These are phyloP conservation scores for Tenthredo notha DNA, from an alignment of 2,888 invertebrate species.

Conservation along the genomic window DNA sequence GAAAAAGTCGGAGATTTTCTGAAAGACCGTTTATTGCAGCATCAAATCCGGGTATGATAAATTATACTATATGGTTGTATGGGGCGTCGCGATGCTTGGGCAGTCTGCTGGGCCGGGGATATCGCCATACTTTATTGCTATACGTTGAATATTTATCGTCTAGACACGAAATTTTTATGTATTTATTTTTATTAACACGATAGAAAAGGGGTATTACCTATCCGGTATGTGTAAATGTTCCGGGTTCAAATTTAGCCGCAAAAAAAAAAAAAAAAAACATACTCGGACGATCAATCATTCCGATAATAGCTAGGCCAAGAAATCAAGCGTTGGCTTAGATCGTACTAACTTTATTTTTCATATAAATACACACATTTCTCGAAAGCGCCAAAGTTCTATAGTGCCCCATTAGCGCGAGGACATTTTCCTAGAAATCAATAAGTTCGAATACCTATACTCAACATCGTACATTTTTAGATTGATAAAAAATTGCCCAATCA, in stretches of 20 bases:
- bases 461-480: not conserved
- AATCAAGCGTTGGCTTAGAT: not conserved
- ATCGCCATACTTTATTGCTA: slow-evolving; percentile 35
- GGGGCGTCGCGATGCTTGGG: slow-evolving; percentile 40
- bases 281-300: slow-evolving; percentile 24
- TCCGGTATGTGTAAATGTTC: slow-evolving; percentile 1
- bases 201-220: not conserved
- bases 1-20: slow-evolving; percentile 10
- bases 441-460: not conserved
- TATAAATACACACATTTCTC: not conserved
- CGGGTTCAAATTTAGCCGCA: not conserved
- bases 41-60: slow-evolving; percentile 42
- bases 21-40: slow-evolving; percentile 33
- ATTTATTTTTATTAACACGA: slow-evolving; percentile 43
- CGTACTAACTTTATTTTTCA: not conserved
- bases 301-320: slow-evolving; percentile 17
- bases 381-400: slow-evolving; percentile 38
- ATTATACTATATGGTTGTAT: not conserved
- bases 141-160: slow-evolving; percentile 41
- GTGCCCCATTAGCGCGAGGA: slow-evolving; percentile 30
- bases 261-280: too few species aligned
- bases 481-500: not conserved
- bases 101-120: slow-evolving; percentile 34
- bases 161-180: slow-evolving; percentile 41
- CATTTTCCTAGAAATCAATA: not conserved